Evolutionary conservation across 2,888 invertebrate species (phyloP), one percentile per base, ranked within the genome.

Genomic region (Drosophila austrosaltans): DNA sequence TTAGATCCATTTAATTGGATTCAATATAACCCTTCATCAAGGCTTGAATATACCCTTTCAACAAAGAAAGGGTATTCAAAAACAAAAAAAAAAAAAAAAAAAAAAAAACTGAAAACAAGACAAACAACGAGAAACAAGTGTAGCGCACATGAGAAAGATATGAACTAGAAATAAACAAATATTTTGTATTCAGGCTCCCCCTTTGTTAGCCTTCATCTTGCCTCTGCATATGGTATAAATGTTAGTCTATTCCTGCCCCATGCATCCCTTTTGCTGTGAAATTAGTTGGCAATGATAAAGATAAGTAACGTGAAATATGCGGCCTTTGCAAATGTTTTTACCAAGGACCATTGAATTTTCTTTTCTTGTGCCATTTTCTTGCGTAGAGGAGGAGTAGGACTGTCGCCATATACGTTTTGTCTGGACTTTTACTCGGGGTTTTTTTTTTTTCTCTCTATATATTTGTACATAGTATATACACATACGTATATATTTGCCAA

Each of bases 281-380:
- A 87, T 89, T 89, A 87, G 87, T 89, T 89, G 89, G 88, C 89
- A 81, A 89, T 89, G 88, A 87, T 87, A 89, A 86, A 88, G 89
- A 87, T 87, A 89, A 87, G 89, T 86, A 89, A 87, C 80, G 89
- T 87, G 87, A 87, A 87, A 89, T 89, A 87, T 89, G 87, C 84
- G 87, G 81, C 83, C 79, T 82, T 76, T 69, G 88, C 75, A 80
- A 48, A 82, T 85, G 85, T 79, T 74, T 83, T 78, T 72, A 67
- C 72, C 82, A 79, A 81, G 89, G 81, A 72, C 81, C 88, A 87
- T 85, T 87, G 88, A 85, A 75, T 85, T 71, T 77, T 67, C 68
- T 75, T 58, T 56, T n/a, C 10, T 53, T 69, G 69, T 76, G 70
- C 75, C 77, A 67, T 71, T 78, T 77, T 74, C 67, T 69, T 57